Base-by-base conservation (phyloP, 2,888 invertebrate genomes). In the Lymantria dispar region DNA sequence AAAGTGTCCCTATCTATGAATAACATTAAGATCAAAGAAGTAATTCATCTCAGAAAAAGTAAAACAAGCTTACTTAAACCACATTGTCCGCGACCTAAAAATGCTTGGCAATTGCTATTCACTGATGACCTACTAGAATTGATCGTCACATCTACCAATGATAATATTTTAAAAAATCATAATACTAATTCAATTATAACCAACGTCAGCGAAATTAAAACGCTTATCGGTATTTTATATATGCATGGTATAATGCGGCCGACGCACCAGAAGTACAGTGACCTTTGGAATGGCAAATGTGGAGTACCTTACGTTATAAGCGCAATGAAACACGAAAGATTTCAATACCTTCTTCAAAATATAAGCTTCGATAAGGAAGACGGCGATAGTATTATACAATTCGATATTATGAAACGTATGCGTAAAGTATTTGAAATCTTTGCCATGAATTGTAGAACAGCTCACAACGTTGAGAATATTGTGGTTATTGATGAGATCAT, bases 361-460 rank as follows among this genome's bases (percentile, higher is more conserved):
- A 64, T 91, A 43, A 69, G 78, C 54, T 91, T 90, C 70, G 84
- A 86, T 47, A 72, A 73, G 50, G 72, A 74, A 37, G 62, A 74
- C 48, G 71, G 74, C 45, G 69, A 79, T 31, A 72, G 71, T 52
- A 72, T 82, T 45, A 75, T 83, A 49, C 78, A 80, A 51, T 76
- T 74, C 49, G 86, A 89, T 58, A 66, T 78, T 14, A 85, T 92
- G 83, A 86, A 78, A 60, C 81, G 85, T 9, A 85, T 90, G 52
- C 77, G 88, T 41, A 83, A 86, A 70, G 78, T 88, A 7, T 87
- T 92, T 56, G 88, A 91, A 65, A 86, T 86, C 52, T 91, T 92
- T 56, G 80, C 87, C 30, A 70, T 83, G 67, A 91, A 91, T 68
- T 89, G 91, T 59, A 80, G 87, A 67, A 80, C 78, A 52, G 74